phyloP scores from a whole-genome alignment of 2,888 invertebrate genomes.

The Lordiphosa fenestrarum region DNA sequence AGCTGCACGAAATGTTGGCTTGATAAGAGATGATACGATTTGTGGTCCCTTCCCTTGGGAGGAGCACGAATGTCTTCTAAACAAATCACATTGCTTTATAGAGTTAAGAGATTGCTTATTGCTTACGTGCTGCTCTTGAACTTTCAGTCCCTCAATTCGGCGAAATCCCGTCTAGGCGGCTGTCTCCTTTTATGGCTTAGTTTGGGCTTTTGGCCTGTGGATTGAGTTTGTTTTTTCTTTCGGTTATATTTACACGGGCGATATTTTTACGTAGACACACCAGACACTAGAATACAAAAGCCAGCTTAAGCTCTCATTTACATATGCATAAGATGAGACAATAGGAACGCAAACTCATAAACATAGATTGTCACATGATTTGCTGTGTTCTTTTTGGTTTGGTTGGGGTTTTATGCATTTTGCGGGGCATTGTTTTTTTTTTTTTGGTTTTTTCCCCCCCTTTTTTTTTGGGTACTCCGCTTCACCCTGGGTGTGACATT shows the following conservation, averaged over 20 bases:
- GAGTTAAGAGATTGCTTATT: slow-evolving; percentile 8
- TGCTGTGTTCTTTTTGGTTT: slow-evolving; percentile 23
- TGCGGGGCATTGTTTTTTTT: slow-evolving; percentile 11
- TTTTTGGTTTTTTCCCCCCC: background rate
- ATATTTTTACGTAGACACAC: slow-evolving; percentile 29
- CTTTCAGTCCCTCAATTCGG: slow-evolving; percentile 5
- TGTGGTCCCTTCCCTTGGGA: slow-evolving; percentile 8
- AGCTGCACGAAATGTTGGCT: slow-evolving; percentile 33
- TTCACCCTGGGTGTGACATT: slow-evolving; percentile 27
- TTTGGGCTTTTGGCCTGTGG: background rate
- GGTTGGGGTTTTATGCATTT: slow-evolving; percentile 21
- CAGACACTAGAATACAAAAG: slow-evolving; percentile 20
- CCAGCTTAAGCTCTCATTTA: slow-evolving; percentile 55
- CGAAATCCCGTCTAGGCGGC: slow-evolving; percentile 4
- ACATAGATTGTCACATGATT: slow-evolving; percentile 58
- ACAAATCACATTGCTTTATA: slow-evolving; percentile 1
- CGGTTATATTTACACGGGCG: slow-evolving; percentile 17
- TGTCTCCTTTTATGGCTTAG: background rate
- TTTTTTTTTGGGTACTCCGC: background rate
- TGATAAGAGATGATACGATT: slow-evolving; percentile 27
- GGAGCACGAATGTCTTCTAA: background rate
- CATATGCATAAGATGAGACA: slow-evolving; percentile 35
- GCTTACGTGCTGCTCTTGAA: background rate
- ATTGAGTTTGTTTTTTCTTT: slow-evolving; percentile 1
- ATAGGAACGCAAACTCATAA: slow-evolving; percentile 46